Evolutionary conservation across 30 jellyfish, hydroid and myxozoan species (phyloP).

Genomic region (Turritopsis rubra): DNA sequence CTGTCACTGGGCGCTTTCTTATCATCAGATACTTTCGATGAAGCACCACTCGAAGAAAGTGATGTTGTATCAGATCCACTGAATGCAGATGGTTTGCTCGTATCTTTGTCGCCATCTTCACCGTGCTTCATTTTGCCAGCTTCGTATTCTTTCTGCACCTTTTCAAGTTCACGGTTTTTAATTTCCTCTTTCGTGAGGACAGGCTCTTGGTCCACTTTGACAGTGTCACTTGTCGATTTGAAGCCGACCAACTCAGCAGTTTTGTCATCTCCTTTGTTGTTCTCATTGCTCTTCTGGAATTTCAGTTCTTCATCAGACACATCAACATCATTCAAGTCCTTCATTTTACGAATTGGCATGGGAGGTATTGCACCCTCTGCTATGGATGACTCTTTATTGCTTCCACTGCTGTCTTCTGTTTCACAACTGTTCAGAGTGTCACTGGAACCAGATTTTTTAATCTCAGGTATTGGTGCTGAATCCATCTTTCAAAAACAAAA

Average conservation of each 20-base stretch:
- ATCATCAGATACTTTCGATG: slow-evolving; percentile 4
- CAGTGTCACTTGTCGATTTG: slow-evolving; percentile 45
- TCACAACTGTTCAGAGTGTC: slow-evolving; percentile 79
- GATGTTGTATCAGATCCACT: slow-evolving; percentile 15
- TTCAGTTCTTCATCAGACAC: slow-evolving; percentile 40
- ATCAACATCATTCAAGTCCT: slow-evolving; percentile 60
- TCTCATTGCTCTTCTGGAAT: slow-evolving; percentile 43
- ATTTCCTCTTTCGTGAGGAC: slow-evolving; percentile 50
- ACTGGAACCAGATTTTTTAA: slow-evolving; percentile 62
- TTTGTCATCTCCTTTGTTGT: slow-evolving; percentile 18
- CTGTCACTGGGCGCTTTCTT: slow-evolving; percentile 2
- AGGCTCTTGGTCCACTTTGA: slow-evolving; percentile 28
- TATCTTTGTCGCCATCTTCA: slow-evolving; percentile 16
- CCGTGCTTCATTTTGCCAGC: slow-evolving; percentile 15
- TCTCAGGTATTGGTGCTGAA: slow-evolving; percentile 7
- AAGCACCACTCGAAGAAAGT: background rate
- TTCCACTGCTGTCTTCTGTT: slow-evolving; percentile 61
- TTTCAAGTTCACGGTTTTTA: slow-evolving; percentile 31
- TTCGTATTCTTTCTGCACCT: slow-evolving; percentile 29
- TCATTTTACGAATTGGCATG: slow-evolving; percentile 95
- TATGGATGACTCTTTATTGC: slow-evolving; percentile 67
- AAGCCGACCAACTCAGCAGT: slow-evolving; percentile 63
- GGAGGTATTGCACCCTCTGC: slow-evolving; percentile 91
- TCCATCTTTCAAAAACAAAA: background rate
- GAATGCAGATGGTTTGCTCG: slow-evolving; percentile 37